These are phyloP conservation scores for Caenorhabditis panamensis DNA, from an alignment of 2,888 invertebrate species.

Conservation along the genomic window DNA sequence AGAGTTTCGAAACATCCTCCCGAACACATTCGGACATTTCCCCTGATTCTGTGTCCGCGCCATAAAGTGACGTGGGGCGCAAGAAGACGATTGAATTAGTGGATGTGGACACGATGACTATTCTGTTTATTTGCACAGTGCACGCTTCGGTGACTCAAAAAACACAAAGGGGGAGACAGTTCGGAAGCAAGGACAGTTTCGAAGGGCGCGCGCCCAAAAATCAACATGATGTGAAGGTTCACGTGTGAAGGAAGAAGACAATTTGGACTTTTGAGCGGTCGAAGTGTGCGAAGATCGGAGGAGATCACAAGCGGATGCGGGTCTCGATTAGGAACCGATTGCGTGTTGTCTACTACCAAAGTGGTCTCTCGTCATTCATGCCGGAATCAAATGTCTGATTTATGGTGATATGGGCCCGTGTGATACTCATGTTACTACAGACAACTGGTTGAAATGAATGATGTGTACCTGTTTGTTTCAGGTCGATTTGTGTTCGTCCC, in stretches of 20 bases:
- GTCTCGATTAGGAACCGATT: slow-evolving; percentile 43
- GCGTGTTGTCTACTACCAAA: slow-evolving; percentile 16
- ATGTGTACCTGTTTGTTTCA: slow-evolving; percentile 4
- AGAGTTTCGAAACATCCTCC: slow-evolving; percentile 31
- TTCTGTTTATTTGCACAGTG: slow-evolving; percentile 46
- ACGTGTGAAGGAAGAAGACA: slow-evolving; percentile 4
- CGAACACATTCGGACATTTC: slow-evolving; percentile 10
- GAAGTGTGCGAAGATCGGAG: slow-evolving; percentile 11
- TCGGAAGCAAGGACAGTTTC: slow-evolving; percentile 2
- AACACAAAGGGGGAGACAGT: slow-evolving; percentile 29
- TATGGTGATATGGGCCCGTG: slow-evolving; percentile 15
- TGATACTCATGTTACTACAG: not conserved
- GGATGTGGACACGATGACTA: slow-evolving; percentile 47
- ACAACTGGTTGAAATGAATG: not conserved
- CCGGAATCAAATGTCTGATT: slow-evolving; percentile 36
- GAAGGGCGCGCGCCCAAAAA: slow-evolving; percentile 27
- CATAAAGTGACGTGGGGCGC: slow-evolving; percentile 41
- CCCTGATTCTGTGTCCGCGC: slow-evolving; percentile 33
- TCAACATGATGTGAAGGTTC: slow-evolving; percentile 31
- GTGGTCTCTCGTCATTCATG: slow-evolving; percentile 14
- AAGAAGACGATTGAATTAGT: slow-evolving; percentile 36
- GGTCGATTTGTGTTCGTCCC: not conserved
- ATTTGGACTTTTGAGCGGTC: slow-evolving; percentile 35
- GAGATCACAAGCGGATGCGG: not conserved
- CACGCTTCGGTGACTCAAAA: slow-evolving; percentile 33